Evolutionary conservation across 2,113 vertebrate genomes (phyloP).

Genomic region (rabbit (Oryctolagus cuniculus)): DNA sequence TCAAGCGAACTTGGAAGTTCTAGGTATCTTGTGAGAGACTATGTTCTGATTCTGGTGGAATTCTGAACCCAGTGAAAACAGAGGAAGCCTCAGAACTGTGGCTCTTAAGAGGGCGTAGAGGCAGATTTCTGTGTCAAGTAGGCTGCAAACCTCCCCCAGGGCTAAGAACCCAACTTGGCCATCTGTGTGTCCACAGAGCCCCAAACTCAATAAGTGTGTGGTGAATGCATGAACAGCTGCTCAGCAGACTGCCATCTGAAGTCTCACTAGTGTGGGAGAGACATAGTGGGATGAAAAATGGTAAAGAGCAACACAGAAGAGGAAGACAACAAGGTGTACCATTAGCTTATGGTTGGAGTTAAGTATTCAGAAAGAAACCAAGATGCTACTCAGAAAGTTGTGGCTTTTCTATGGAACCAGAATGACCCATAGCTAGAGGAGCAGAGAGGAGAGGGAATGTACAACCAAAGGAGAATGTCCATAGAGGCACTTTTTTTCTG

Average conservation of each 20-base stretch:
- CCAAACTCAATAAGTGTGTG: not conserved
- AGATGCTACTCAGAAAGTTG: not conserved
- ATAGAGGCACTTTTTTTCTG: not conserved
- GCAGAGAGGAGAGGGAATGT: not conserved
- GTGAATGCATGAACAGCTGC: not conserved
- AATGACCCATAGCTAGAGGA: not conserved
- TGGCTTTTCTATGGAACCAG: not conserved
- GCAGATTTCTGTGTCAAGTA: not conserved
- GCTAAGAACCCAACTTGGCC: not conserved
- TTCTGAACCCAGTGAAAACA: not conserved
- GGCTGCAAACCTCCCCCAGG: not conserved
- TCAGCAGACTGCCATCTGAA: not conserved
- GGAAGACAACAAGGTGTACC: rapidly evolving
- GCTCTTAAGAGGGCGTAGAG: not conserved
- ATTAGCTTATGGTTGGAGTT: not conserved
- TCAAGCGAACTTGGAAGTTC: not conserved
- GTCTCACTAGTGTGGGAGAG: not conserved
- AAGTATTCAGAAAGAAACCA: not conserved
- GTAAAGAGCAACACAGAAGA: not conserved
- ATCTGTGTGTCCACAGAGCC: not conserved
- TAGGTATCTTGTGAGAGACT: not conserved
- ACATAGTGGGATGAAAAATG: not conserved
- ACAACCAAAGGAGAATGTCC: not conserved
- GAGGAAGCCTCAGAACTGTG: not conserved
- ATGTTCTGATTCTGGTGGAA: not conserved